phyloP scores from a whole-genome alignment of 2,888 invertebrate genomes.

The Alentia gelatinosa region DNA sequence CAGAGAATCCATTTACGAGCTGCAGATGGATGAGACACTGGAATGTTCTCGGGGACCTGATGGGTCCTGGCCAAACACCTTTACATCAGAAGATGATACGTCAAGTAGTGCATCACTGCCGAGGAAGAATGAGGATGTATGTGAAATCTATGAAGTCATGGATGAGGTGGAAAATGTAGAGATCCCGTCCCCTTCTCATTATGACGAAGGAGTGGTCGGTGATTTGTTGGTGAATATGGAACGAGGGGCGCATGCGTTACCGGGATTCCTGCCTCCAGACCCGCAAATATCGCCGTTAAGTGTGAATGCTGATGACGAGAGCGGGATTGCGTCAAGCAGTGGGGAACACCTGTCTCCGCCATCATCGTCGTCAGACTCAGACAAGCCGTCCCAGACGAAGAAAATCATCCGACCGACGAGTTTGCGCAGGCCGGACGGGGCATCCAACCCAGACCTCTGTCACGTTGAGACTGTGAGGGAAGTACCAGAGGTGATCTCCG shows the following conservation, averaged over 20 bases:
- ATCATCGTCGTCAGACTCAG: slow-evolving; percentile 55
- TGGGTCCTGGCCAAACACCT: slow-evolving; percentile 50
- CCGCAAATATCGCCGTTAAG: slow-evolving; percentile 42
- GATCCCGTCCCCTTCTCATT: slow-evolving; percentile 36
- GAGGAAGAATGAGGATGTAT: slow-evolving; percentile 50
- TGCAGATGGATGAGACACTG: slow-evolving; percentile 74
- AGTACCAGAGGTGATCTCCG: not conserved
- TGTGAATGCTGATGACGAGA: slow-evolving; percentile 50
- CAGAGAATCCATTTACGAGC: slow-evolving; percentile 78
- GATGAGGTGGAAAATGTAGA: slow-evolving; percentile 49
- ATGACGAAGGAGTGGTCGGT: slow-evolving; percentile 13
- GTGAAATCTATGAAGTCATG: slow-evolving; percentile 43
- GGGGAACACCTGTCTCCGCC: slow-evolving; percentile 58
- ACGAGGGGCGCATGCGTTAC: not conserved
- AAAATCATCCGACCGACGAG: slow-evolving; percentile 81
- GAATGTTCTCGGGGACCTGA: slow-evolving; percentile 27
- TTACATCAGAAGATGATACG: slow-evolving; percentile 54
- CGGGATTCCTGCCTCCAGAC: slow-evolving; percentile 7
- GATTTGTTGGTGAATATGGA: slow-evolving; percentile 31
- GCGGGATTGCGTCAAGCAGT: slow-evolving; percentile 56
- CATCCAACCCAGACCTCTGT: slow-evolving; percentile 93
- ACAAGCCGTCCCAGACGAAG: slow-evolving; percentile 15
- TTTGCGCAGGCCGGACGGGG: slow-evolving; percentile 93
- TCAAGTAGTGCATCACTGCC: slow-evolving; percentile 45
- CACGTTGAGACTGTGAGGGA: slow-evolving; percentile 78